phyloP scores from a whole-genome alignment of 2,113 vertebrate species.

The Urocolius indicus region DNA sequence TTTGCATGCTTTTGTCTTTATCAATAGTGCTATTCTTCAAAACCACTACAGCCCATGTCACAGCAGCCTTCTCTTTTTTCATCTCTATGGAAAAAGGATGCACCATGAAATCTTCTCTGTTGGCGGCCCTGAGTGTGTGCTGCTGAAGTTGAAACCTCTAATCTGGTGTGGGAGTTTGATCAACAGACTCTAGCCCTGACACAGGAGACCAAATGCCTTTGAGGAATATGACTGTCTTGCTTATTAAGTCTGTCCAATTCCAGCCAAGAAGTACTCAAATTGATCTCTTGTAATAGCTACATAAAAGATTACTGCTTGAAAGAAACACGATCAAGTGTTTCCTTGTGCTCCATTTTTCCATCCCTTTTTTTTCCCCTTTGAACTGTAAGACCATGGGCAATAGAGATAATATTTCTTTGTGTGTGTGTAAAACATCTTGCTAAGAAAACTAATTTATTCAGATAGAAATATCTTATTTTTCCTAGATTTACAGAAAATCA shows the following conservation, averaged over 20 bases:
- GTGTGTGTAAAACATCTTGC: background rate
- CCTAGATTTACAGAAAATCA: background rate
- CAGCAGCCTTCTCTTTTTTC: background rate
- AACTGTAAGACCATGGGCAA: background rate
- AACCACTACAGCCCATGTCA: rapidly evolving
- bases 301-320: background rate
- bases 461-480: background rate
- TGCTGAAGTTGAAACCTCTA: background rate
- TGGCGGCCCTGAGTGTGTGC: background rate
- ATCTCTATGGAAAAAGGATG: background rate
- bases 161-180: background rate
- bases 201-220: background rate
- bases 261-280: background rate
- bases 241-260: background rate
- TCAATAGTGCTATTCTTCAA: rapidly evolving
- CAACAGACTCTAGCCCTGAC: background rate
- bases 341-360: background rate
- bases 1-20: background rate
- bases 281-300: background rate
- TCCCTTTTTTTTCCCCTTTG: background rate
- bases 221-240: background rate
- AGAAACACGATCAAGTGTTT: background rate
- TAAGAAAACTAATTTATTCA: slow-evolving; percentile 8
- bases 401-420: background rate
- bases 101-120: background rate